Conservation (phyloP, 1,140 invertebrate genomes). For the Antheraea mylitta region DNA sequence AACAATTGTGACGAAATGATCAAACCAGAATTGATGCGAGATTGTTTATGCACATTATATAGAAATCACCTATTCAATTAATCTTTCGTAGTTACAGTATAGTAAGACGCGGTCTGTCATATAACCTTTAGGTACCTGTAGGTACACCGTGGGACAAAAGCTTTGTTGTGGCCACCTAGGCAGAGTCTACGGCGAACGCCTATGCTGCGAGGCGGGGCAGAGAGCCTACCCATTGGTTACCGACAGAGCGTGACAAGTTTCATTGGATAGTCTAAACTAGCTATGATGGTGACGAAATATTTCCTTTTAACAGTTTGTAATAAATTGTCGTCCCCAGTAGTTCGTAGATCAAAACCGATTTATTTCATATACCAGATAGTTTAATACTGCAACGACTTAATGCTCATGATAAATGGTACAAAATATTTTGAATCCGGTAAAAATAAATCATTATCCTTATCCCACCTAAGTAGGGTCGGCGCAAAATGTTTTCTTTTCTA, state of each 20-base stretch:
- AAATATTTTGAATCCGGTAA: too few relatives aligned
- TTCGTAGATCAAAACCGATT: too few relatives aligned
- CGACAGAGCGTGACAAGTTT: conserved; percentile 67
- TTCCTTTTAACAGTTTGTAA: conserved; percentile 38
- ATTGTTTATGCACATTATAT: neutral
- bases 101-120: conserved; percentile 3
- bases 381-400: too few relatives aligned
- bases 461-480: too few relatives aligned
- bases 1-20: neutral
- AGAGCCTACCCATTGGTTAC: conserved; percentile 66
- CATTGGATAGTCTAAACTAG: conserved; percentile 70
- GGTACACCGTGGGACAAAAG: conserved; percentile 29
- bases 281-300: conserved; percentile 65
- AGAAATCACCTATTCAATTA: neutral
- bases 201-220: conserved; percentile 65
- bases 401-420: too few relatives aligned
- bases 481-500: too few relatives aligned
- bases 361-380: too few relatives aligned
- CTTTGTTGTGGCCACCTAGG: conserved; percentile 50
- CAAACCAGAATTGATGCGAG: neutral
- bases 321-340: conserved; percentile 15
- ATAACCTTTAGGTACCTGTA: conserved; percentile 6
- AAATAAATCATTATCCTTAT: too few relatives aligned
- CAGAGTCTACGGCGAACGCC: conserved; percentile 54
- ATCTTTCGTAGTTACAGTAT: neutral